These are phyloP conservation scores for Allolobophora icterica DNA, from an alignment of 2,888 invertebrate genomes.

Conservation along the genomic window DNA sequence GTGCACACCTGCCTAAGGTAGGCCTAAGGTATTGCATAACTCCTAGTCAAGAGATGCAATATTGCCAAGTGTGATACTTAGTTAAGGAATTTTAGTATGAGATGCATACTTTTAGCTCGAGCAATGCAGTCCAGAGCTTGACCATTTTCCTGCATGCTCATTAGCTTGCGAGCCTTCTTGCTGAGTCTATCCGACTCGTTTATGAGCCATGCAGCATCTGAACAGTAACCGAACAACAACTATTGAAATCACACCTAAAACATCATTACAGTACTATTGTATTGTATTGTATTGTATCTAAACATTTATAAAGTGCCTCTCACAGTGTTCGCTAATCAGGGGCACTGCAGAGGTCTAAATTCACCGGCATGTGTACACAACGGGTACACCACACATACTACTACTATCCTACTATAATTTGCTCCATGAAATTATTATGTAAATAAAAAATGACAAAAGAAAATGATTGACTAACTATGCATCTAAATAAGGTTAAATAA, in stretches of 20 bases:
- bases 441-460: background rate
- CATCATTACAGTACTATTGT: background rate
- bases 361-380: too few species aligned
- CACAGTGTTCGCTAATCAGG: too few species aligned
- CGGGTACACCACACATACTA: background rate
- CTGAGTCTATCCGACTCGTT: background rate
- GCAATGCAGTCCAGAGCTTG: background rate
- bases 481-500: background rate
- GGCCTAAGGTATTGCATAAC: too few species aligned
- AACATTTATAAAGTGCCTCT: too few species aligned
- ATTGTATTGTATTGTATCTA: too few species aligned
- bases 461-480: background rate
- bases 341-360: too few species aligned
- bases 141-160: conserved; percentile 11
- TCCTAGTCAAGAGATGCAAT: too few species aligned
- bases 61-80: too few species aligned
- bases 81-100: background rate
- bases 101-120: background rate
- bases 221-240: background rate
- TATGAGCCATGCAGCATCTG: background rate
- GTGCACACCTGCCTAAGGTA: too few species aligned
- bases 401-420: background rate
- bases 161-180: background rate
- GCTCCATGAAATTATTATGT: background rate
- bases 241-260: background rate